Percentiles rank a stretch among this genome's conserved stretches.
Conservation (phyloP, 2,797 vertebrate species). For the Coregonus ussuriensis region DNA sequence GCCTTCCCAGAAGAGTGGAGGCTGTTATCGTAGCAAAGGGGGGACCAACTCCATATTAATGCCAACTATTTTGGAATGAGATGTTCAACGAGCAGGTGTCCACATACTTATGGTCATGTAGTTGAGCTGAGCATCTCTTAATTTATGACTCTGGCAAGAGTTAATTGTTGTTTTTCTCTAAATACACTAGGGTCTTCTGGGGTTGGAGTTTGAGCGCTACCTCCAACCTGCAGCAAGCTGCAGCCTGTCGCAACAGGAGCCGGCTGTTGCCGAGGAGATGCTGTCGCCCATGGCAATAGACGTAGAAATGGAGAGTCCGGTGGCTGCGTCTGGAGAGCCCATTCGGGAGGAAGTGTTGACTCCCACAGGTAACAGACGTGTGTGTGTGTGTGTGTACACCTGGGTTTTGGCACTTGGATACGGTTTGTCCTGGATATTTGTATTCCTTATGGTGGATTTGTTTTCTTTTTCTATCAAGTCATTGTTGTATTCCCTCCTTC, state of each 20-base stretch:
- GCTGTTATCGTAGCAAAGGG: no score
- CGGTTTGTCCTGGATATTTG: background rate
- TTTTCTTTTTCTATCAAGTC: background rate
- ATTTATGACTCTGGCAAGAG: no score
- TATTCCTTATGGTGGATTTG: background rate
- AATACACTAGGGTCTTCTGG: conserved; percentile 55
- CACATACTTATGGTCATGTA: no score
- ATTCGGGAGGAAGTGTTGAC: conserved; percentile 41
- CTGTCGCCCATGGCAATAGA: conserved; percentile 60
- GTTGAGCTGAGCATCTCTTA: no score
- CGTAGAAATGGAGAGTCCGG: conserved; percentile 74
- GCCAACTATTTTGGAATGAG: no score
- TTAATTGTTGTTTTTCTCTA: background rate
- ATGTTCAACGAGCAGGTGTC: no score
- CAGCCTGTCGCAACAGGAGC: conserved; percentile 58
- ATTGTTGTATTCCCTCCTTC: conserved; percentile 7
- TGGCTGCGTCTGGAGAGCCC: conserved; percentile 29
- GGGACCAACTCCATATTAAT: no score
- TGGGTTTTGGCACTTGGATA: background rate
- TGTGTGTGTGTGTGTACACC: background rate
- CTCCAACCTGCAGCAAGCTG: conserved; percentile 62
- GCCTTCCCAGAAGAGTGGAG: no score
- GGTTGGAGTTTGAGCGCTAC: conserved; percentile 77
- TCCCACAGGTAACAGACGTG: conserved; percentile 10
- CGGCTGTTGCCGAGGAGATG: conserved; percentile 37